Evolutionary conservation across 2,797 vertebrate species (phyloP), one percentile per base, ranked within the genome.

Genomic region (Bradypodion ventrale): DNA sequence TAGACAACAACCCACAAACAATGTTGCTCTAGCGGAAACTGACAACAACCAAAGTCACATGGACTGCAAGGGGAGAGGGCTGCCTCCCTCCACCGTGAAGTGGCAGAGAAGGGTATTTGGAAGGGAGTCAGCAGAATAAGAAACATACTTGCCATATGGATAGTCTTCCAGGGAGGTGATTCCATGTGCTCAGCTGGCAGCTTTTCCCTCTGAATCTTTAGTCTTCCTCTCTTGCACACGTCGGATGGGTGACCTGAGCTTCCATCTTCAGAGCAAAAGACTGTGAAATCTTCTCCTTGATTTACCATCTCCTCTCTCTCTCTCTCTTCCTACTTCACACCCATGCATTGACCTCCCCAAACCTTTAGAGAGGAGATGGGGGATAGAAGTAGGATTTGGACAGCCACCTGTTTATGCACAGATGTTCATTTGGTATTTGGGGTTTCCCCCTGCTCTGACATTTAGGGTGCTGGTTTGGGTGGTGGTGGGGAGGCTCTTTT

Each of bases 1-100:
- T 6, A 66, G 82, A 56, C 80, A 42, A 83, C 78, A 78, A 7
- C 74, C 52, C 0, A 52, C 74, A 63, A 15, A 81, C 78, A 10
- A 76, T 2, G 0, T 78, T 77, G 83, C 85, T 15, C 52, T 29
- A 6, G 42, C 0, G 25, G 88, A 87, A 91, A 87, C 93, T 86
- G 87, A 88, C 92, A 88, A 87, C 63, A 25, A 83, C 86, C 0
- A 52, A 88, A 75, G 37, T 4, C 29, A n/a, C 66, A 7, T 68
- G 59, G 78, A 49, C 66, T 10, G 6, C 35, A 77, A 7, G 62
- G 49, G 52, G 21, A 56, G 9, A 9, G 23, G 40, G 46, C 79
- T 56, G 42, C 23, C 66, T 81, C 16, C 40, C 37, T 56, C 52
- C 52, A 19, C 19, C 10, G 65, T 15, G 72, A 78, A 75, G 29